Conservation (phyloP, 2,797 vertebrate species). For the Lutjanus campechanus region DNA sequence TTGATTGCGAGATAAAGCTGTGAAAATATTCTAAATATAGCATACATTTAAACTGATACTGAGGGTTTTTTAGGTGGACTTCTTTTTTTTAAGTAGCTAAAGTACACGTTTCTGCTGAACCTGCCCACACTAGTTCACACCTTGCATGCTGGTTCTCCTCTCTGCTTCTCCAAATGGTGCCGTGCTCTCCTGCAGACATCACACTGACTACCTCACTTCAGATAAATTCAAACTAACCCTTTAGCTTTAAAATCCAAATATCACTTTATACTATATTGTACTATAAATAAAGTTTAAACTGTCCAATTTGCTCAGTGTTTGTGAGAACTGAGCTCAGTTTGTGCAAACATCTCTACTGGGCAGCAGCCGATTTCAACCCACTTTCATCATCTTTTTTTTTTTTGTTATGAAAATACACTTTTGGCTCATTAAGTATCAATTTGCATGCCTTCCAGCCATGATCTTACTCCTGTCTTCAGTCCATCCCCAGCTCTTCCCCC, state of each 20-base stretch:
- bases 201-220: too few species aligned
- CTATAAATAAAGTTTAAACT: not conserved
- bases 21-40: too few species aligned
- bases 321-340: constrained; percentile 28
- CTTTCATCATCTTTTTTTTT: constrained; percentile 20
- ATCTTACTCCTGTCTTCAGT: constrained; percentile 53
- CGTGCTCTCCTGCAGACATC: too few species aligned
- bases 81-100: too few species aligned
- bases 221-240: too few species aligned
- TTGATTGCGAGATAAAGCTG: too few species aligned
- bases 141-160: too few species aligned
- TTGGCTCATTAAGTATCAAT: constrained; percentile 52
- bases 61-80: too few species aligned
- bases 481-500: constrained; percentile 50
- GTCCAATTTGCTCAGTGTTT: constrained; percentile 37
- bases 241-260: not conserved
- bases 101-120: too few species aligned
- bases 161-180: too few species aligned
- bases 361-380: constrained; percentile 30
- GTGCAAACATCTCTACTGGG: constrained; percentile 12
- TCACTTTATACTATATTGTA: not conserved
- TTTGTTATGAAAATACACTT: constrained; percentile 33
- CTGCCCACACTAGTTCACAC: too few species aligned
- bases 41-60: too few species aligned
- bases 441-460: constrained; percentile 75